Base-by-base conservation (phyloP, 2,888 invertebrate species). In the Eupelmus urozonus region DNA sequence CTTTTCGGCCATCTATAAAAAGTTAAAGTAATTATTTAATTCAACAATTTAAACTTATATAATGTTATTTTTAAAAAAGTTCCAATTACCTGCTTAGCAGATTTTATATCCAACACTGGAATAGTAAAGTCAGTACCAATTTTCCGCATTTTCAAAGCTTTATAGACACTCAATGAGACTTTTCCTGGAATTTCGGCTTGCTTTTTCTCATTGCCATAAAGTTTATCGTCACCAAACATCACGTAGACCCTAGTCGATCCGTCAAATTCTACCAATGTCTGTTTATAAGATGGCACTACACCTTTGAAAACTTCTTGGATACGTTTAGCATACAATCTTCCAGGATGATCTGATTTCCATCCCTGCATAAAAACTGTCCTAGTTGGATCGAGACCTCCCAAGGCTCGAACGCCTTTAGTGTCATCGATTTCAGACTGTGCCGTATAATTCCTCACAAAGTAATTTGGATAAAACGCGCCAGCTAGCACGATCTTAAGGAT, bases 391-490 rank as follows among this genome's bases (percentile, higher is more conserved):
- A 93, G 91, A 0, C 96, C 96, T 23, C 92, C 92, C 0, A 97
- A 90, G 0, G 88, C 86, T 82, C 93, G 94, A 2, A 94, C 92
- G 0, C 95, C 92, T 0, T 73, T 2, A 16, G 63, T 20, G 9
- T 23, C 11, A 18, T 96, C 95, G 80, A 93, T 92, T 0, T 91
- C 89, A 72, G 92, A 91, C 66, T 92, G 92, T 49, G 90, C 89
- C 1, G 92, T 91, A 42, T 88, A 86, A 9, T 90, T 85, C 42
- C 93, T 92, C 23, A 94, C 89, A 90, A 96, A 98, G 89, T 96
- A 98, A 89, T 98, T 94, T 0, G 98, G 98, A 90, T 97, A 98
- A 90, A 97, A 97, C 1, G 98, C 97, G 1, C 96, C 97, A 76
- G 95, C 94, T 45, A 96, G 90, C n/a, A 95, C 92, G 51, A 96